Conservation (phyloP, 2,797 vertebrate genomes). For the Thalassophryne amazonica region DNA sequence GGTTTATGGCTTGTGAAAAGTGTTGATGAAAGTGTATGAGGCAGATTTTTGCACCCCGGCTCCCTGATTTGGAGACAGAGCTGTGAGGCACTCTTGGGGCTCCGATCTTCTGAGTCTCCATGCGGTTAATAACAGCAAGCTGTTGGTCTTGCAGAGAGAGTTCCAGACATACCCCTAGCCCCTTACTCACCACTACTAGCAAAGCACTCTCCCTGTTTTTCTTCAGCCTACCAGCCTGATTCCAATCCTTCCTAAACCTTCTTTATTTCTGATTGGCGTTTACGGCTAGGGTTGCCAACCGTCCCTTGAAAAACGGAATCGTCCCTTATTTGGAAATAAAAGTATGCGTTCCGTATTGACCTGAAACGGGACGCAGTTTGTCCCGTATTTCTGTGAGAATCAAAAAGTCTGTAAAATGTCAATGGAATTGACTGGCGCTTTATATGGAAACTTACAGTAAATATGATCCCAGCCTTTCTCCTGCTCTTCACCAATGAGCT, state of each 20-base stretch:
- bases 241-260: constrained; percentile 10
- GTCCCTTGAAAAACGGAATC: no score
- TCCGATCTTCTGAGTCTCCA: constrained; percentile 34
- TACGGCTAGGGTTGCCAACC: no score
- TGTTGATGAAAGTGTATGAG: constrained; percentile 31
- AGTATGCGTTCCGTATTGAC: no score
- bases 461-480: no score
- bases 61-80: constrained; percentile 33
- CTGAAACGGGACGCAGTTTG: no score
- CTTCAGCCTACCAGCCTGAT: not conserved
- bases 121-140: constrained; percentile 69
- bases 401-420: no score
- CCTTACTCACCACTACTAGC: constrained; percentile 17
- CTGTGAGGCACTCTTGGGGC: constrained; percentile 38
- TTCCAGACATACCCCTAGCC: constrained; percentile 58
- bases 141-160: constrained; percentile 65
- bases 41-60: constrained; percentile 41
- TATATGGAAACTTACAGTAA: no score
- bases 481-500: no score
- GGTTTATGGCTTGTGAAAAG: constrained; percentile 17
- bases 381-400: no score
- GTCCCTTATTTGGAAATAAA: no score
- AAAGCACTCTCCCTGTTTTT: constrained; percentile 41
- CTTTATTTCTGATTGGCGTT: not conserved
- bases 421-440: no score